phyloP scores from a whole-genome alignment of 1,140 invertebrate genomes.

The Panagrolaimus sp. region DNA sequence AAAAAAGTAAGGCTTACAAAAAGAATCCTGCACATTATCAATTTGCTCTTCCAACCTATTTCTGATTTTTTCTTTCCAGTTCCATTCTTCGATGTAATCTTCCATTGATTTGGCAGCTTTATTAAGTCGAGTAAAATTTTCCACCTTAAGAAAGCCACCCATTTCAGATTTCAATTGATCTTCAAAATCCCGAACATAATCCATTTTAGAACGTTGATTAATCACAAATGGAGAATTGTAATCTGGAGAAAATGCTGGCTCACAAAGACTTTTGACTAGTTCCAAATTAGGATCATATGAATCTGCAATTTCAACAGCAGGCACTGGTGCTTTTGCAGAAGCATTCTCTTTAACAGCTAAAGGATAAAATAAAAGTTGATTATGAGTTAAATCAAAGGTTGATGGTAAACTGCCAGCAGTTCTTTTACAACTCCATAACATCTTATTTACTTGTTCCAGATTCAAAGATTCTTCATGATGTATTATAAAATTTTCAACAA shows the following conservation, averaged over 20 bases:
- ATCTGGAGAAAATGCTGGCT: not conserved
- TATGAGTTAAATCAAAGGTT: no score
- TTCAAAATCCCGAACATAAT: not conserved
- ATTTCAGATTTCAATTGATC: conserved; percentile 21
- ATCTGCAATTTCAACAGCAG: no score
- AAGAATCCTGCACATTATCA: not conserved
- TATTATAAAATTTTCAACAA: no score
- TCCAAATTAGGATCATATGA: no score
- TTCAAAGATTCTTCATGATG: no score
- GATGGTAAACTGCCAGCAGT: no score
- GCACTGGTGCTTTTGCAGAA: no score
- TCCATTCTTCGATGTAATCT: conserved; percentile 24
- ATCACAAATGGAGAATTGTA: not conserved
- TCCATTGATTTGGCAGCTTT: conserved; percentile 23
- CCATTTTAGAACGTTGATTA: not conserved
- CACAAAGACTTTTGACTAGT: no score
- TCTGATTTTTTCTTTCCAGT: conserved; percentile 23
- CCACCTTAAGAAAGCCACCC: conserved; percentile 25
- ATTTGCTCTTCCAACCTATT: not conserved
- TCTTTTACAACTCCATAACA: no score
- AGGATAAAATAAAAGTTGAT: no score
- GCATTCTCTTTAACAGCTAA: no score
- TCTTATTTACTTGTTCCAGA: no score
- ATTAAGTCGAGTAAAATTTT: conserved; percentile 22
- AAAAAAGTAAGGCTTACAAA: not conserved